phyloP scores from a whole-genome alignment of 2,797 vertebrate species.

The Xenentodon cancila region DNA sequence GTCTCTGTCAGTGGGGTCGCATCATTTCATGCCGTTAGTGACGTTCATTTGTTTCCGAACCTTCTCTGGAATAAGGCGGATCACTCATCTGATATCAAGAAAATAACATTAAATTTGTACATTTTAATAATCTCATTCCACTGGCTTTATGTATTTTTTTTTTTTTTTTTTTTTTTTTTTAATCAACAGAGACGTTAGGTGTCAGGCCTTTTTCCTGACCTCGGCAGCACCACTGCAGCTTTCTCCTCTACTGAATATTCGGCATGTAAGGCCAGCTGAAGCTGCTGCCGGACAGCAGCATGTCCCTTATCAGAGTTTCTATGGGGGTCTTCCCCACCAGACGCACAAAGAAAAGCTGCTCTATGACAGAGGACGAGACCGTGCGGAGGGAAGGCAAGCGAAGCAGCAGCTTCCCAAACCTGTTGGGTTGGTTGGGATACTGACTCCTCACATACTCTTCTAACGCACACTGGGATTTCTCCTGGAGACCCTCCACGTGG shows the following conservation, averaged over 20 bases:
- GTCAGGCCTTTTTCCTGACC: slow-evolving; percentile 41
- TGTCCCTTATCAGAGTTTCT: slow-evolving; percentile 98
- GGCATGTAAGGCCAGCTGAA: slow-evolving; percentile 99
- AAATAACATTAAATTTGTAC: slow-evolving; percentile 12
- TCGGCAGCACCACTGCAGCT: slow-evolving; percentile 28
- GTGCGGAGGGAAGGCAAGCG: slow-evolving; percentile 96
- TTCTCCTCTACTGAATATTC: slow-evolving; percentile 85
- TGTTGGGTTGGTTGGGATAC: slow-evolving; percentile 96
- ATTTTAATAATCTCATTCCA: slow-evolving; percentile 22
- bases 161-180: too few relatives aligned
- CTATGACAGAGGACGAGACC: slow-evolving; percentile 97
- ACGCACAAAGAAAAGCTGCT: slow-evolving; percentile 99
- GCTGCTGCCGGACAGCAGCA: slow-evolving; percentile 98
- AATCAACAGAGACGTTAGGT: slow-evolving; percentile 11
- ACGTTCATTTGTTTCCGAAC: slow-evolving; percentile 3
- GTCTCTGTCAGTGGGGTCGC: slow-evolving; percentile 31
- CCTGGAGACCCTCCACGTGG: slow-evolving; percentile 96
- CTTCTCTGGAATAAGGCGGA: slow-evolving; percentile 29
- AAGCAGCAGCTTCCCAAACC: slow-evolving; percentile 96
- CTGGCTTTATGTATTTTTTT: slow-evolving; percentile 38
- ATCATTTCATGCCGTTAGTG: not conserved
- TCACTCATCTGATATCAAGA: slow-evolving; percentile 10
- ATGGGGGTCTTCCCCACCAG: slow-evolving; percentile 99
- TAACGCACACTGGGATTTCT: slow-evolving; percentile 97
- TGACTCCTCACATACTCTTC: slow-evolving; percentile 98